Base-by-base conservation (phyloP, 2,113 vertebrate genomes). In the Haemorhous mexicanus region DNA sequence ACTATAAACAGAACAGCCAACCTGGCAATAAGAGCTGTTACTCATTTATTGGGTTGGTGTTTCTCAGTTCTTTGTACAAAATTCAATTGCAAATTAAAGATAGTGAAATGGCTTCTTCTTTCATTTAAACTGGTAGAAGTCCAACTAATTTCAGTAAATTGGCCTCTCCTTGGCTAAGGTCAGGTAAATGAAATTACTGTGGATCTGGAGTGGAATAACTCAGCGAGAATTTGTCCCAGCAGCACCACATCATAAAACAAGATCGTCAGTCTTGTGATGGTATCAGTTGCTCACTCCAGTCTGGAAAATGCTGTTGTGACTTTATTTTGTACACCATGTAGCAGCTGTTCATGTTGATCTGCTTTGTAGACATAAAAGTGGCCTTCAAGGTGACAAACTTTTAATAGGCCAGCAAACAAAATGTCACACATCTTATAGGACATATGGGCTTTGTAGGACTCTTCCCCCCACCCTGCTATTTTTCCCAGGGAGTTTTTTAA, bases 1-100 rank as follows among this genome's bases (percentile, higher is more conserved):
- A 93, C 94, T 97, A 96, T 69, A 95, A 95, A 95, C 79, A 92
- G 95, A 90, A 90, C 76, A 85, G 92, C 53, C n/a, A 95, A 91
- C 94, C 96, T 97, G 94, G 92, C 89, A 94, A 44, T 89, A 69
- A 73, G 83, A 95, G 58, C 86, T 66, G 82, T 92, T 96, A 94
- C 52, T 96, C 85, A 52, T 84, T 85, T 89, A 47, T 62, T 59
- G 23, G 35, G 66, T 26, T 88, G 89, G 19, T 28, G 49, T 94
- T 89, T 50, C 63, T 50, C 61, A 75, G n/a, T 89, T 97, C 77
- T 96, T 96, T 97, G 87, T 96, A 84, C 21, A 24, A 46, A 89
- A 77, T 95, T 97, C 93, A 93, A 44, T 95, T 97, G 89, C 89
- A 92, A 92, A 91, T 95, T 81, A 74, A 87, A 95, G 77, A 55